A percentile compares a stretch with the other conserved stretches of the same genome.
These are phyloP conservation scores for Micrasema minimum DNA, from an alignment of 1,140 invertebrate genomes.

Conservation along the genomic window DNA sequence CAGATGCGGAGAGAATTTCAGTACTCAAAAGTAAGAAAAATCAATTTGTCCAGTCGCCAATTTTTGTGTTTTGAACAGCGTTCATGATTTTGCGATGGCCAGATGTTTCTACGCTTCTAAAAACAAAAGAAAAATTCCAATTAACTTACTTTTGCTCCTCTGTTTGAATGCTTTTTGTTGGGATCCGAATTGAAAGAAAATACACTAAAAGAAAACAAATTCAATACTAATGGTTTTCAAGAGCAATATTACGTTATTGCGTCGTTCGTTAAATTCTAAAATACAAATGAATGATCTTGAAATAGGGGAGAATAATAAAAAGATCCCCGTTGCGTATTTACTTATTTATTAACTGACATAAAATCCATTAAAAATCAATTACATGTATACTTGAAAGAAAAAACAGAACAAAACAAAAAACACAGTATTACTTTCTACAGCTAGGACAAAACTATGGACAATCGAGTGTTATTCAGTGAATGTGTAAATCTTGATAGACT, in stretches of 20 bases:
- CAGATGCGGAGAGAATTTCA: too few species aligned
- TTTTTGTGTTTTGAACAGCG: too few species aligned
- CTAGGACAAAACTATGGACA: too few species aligned
- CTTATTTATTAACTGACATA: too few species aligned
- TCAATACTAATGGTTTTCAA: constrained; percentile 33
- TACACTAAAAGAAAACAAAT: constrained; percentile 34
- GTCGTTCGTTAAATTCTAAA: constrained; percentile 31
- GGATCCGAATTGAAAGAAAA: constrained; percentile 31
- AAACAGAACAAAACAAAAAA: too few species aligned
- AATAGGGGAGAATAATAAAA: background rate
- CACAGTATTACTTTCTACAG: too few species aligned
- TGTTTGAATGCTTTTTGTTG: constrained; percentile 33
- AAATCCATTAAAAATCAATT: too few species aligned
- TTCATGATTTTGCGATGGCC: background rate
- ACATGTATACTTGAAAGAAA: too few species aligned
- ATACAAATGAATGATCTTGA: background rate
- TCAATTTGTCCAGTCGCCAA: background rate
- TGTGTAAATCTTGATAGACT: too few species aligned
- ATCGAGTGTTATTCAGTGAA: too few species aligned
- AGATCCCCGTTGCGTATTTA: background rate
- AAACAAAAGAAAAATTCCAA: constrained; percentile 34
- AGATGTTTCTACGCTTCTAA: constrained; percentile 21
- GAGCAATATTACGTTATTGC: constrained; percentile 28
- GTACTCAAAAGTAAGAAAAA: background rate
- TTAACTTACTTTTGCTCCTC: constrained; percentile 33